Conservation (phyloP, 2,888 invertebrate genomes). For the Anodontia alba region DNA sequence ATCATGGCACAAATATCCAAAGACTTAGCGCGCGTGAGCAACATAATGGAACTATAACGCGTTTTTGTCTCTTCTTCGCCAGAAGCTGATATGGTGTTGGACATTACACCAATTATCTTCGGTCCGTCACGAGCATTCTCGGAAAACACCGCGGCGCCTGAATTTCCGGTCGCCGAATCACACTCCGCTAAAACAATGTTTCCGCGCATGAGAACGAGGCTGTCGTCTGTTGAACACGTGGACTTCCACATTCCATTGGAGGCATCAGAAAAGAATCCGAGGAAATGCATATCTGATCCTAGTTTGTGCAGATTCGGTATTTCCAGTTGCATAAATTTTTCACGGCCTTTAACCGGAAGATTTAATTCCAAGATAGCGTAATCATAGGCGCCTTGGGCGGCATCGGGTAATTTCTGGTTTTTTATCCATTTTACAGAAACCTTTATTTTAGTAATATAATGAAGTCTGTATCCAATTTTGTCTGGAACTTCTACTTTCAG, state of each 20-base stretch:
- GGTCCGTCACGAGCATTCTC: conserved; percentile 67
- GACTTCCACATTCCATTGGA: conserved; percentile 68
- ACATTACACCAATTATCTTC: conserved; percentile 78
- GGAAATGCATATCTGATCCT: conserved; percentile 72
- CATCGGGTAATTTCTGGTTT: conserved; percentile 51
- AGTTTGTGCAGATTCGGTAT: conserved; percentile 67
- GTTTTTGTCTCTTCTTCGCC: conserved; percentile 27
- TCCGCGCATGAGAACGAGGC: conserved; percentile 65
- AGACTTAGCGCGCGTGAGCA: conserved; percentile 76
- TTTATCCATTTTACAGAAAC: conserved; percentile 74
- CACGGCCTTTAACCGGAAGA: conserved; percentile 71
- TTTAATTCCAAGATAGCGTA: conserved; percentile 77
- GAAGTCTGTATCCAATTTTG: conserved; percentile 71
- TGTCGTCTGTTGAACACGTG: conserved; percentile 67
- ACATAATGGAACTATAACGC: conserved; percentile 72
- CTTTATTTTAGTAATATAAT: conserved; percentile 76
- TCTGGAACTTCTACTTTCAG: conserved; percentile 78
- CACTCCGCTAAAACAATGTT: conserved; percentile 77
- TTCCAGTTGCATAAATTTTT: conserved; percentile 73
- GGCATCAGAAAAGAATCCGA: conserved; percentile 69
- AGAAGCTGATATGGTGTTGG: conserved; percentile 66
- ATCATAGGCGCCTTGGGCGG: conserved; percentile 71
- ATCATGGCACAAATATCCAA: conserved; percentile 78
- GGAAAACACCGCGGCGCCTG: conserved; percentile 77
- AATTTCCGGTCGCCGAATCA: conserved; percentile 76